A percentile compares a stretch with the other conserved stretches of the same genome.
Evolutionary conservation across 2,113 vertebrate species (phyloP).

Genomic region (Cyanoderma ruficeps): DNA sequence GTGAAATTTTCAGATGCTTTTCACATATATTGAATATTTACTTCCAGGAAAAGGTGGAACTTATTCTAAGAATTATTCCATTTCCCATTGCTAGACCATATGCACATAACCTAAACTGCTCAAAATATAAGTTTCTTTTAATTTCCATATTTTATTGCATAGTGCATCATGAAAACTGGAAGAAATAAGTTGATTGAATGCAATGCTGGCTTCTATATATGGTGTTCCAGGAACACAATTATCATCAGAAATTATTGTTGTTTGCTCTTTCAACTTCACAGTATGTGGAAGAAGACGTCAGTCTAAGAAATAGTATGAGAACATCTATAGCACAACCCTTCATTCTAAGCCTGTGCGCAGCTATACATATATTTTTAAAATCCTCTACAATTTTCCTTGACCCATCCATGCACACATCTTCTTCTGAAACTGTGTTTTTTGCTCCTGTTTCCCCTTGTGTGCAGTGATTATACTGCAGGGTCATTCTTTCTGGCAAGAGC

Average conservation of each 20-base stretch:
- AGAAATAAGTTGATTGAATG: not conserved
- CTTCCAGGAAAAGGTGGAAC: not conserved
- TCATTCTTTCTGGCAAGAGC: not conserved
- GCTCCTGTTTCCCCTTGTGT: not conserved
- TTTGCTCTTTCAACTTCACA: not conserved
- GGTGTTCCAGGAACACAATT: not conserved
- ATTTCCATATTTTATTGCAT: not conserved
- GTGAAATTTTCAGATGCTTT: not conserved
- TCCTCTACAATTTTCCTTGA: not conserved
- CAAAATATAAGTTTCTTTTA: not conserved
- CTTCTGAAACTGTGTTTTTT: not conserved
- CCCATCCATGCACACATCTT: fast-evolving
- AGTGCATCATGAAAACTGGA: not conserved
- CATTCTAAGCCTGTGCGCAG: not conserved
- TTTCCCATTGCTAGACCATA: not conserved
- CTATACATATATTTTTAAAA: not conserved
- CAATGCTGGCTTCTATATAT: not conserved
- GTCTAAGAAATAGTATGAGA: not conserved
- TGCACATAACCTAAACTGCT: not conserved
- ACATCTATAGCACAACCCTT: fast-evolving
- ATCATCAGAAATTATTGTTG: not conserved
- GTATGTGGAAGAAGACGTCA: not conserved
- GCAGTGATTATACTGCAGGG: no score
- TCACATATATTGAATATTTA: not conserved
- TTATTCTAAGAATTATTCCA: not conserved